Evolutionary conservation across 2,113 vertebrate genomes (phyloP), one percentile per base, ranked within the genome.

Genomic region (Esox niger): DNA sequence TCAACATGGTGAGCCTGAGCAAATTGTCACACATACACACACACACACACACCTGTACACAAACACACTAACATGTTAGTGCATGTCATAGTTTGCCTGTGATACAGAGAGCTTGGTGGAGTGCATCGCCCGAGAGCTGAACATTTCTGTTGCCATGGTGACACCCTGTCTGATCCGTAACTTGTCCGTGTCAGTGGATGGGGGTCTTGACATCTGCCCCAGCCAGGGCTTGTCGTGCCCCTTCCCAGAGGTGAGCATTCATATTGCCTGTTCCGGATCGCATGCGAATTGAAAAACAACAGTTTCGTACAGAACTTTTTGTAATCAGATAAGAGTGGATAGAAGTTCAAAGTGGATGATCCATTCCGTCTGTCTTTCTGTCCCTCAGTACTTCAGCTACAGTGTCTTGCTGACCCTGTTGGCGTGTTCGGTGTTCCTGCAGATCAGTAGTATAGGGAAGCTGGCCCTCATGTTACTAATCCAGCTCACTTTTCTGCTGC

Each of bases 371-470:
- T 76, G 57, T 78, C 59, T 64, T 13, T 72, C 56, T 78, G 52
- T 77, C 69, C 70, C 74, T 7, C 88, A 98, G 96, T 98, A 98
- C 89, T 97, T 98, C 84, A 91, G 89, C 79, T 94, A 95, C 90
- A 94, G 92, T 10, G 87, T 97, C 84, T 88, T 98, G 89, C 94
- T 98, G 80, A 97, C 94, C 77, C 92, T 98, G 79, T 84, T 98
- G 84, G 96, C 95, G 87, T 95, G 95, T 87, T 97, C 96, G 1
- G 95, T 98, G 85, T 98, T 98, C 92, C 92, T 98, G 86, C 97
- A 98, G 88, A 96, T 98, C 91, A 98, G 94, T 82, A 98, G 96
- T 90, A 95, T 96, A 0, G 95, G 95, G 73, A 98, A 98, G 87
- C 85, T 98, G 90, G 91, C 90, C 60, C 93, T 98, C 83, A 93